Evolutionary conservation across 2,888 invertebrate genomes (phyloP).

Genomic region (Drosophila testacea): DNA sequence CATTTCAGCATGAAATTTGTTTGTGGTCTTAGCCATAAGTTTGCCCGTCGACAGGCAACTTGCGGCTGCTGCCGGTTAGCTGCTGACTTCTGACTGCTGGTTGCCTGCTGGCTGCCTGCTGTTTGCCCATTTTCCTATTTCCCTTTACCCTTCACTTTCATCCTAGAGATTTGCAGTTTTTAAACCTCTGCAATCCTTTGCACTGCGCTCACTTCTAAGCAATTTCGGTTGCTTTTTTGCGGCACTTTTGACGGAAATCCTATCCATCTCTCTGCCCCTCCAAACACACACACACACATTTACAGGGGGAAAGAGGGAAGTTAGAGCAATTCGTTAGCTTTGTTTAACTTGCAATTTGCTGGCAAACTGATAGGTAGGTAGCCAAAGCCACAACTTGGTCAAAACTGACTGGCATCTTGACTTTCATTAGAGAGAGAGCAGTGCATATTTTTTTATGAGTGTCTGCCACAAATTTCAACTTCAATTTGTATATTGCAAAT

Average conservation of each 20-base stretch:
- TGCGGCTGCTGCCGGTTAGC: slow-evolving; percentile 60
- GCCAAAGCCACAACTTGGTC: slow-evolving; percentile 60
- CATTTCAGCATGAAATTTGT: slow-evolving; percentile 74
- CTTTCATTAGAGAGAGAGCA: slow-evolving; percentile 65
- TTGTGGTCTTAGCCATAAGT: slow-evolving; percentile 80
- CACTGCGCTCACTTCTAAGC: slow-evolving; percentile 49
- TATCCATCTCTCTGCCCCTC: slow-evolving; percentile 41
- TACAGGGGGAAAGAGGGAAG: background rate
- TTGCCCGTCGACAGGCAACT: slow-evolving; percentile 78
- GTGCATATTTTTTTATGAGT: slow-evolving; percentile 45
- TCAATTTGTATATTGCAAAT: slow-evolving; percentile 54
- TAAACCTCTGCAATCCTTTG: slow-evolving; percentile 40
- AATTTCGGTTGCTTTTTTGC: slow-evolving; percentile 53
- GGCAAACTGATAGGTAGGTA: slow-evolving; percentile 74
- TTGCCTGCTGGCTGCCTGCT: slow-evolving; percentile 11
- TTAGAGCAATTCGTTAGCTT: slow-evolving; percentile 68
- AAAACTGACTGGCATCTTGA: slow-evolving; percentile 62
- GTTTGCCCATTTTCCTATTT: background rate
- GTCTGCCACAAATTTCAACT: slow-evolving; percentile 23
- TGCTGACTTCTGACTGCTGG: slow-evolving; percentile 41
- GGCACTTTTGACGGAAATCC: slow-evolving; percentile 79
- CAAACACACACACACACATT: background rate
- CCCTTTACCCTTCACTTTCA: slow-evolving; percentile 19
- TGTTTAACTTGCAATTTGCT: slow-evolving; percentile 77
- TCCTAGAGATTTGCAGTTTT: slow-evolving; percentile 63